Base-by-base conservation (phyloP, 2,113 vertebrate species). In the Cyphomyrus plagiostoma region DNA sequence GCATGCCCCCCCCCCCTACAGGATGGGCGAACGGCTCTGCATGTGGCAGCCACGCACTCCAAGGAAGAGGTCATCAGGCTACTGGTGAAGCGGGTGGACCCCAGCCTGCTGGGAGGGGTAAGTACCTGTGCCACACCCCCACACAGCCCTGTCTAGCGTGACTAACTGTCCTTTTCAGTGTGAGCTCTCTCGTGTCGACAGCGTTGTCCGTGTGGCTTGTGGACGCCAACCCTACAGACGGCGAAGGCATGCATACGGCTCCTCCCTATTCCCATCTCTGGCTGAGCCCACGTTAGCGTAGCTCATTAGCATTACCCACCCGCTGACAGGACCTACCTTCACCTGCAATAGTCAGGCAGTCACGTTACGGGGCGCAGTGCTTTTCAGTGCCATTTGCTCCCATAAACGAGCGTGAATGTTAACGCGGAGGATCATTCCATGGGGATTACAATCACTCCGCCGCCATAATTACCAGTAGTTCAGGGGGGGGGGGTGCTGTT, bases 51-150 rank as follows among this genome's bases (percentile, higher is more conserved):
- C 10, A 90, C 92, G 21, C 88, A 93, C 52, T 91, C 93, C 48
- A 94, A 93, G 86, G 92, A 94, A 0, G 94, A 94, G 30, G 91
- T 94, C 4, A 86, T 94, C 17, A 90, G 90, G 26, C 91, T 93
- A 17, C 91, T 95, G 58, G 90, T 92, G 80, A 93, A 91, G 86
- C 94, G 91, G 87, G 88, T 86, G 3, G 93, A 94, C 39, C 89
- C 93, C 23, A 93, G 92, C 30, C 30, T 89, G 19, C 91, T 88
- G 2, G 93, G 93, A 90, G 94, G 94, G 92, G 94, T 94, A 91
- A 46, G 93, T 77, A 77, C 45, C 48, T 21, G 19, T 19, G 50
- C 23, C 23, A 2, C 30, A 10, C 23, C 53, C 62, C 30, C 49
- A n/a, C 70, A 23, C 48, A 3, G 50, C 52, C 48, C 2, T n/a